A percentile compares a stretch with the other conserved stretches of the same genome.
Conservation (phyloP, 2,113 vertebrate genomes). For the Oryzias javanicus region DNA sequence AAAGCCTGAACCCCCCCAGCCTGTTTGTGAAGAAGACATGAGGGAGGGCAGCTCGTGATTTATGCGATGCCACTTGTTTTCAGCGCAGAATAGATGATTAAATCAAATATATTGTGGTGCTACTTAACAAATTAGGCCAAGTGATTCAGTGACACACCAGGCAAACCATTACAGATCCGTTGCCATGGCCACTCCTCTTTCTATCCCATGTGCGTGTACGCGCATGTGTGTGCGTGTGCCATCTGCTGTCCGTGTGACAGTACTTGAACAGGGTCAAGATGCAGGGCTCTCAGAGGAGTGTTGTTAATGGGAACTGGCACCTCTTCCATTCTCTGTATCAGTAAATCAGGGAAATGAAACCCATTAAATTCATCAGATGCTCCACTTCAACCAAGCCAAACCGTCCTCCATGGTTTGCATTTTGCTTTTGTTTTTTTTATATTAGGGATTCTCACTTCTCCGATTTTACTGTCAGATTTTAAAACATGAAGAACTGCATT, state of each 20-base stretch:
- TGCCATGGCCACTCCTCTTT: conserved; percentile 72
- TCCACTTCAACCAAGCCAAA: not conserved
- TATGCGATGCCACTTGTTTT: conserved; percentile 73
- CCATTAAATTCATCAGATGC: conserved; percentile 44
- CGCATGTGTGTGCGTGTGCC: conserved; percentile 48
- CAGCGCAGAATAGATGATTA: conserved; percentile 72
- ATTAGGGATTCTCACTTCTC: conserved; percentile 1
- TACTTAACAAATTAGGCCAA: conserved; percentile 82
- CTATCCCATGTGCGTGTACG: conserved; percentile 27
- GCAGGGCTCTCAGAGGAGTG: conserved; percentile 65
- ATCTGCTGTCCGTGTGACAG: conserved; percentile 75
- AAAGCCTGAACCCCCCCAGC: not conserved
- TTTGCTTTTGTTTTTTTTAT: not conserved
- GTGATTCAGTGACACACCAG: conserved; percentile 74
- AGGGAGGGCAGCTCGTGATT: conserved; percentile 51
- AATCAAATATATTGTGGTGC: conserved; percentile 73
- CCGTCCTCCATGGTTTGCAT: conserved; percentile 8
- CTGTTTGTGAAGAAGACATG: conserved; percentile 45
- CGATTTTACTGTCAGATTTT: not conserved
- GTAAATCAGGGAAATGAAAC: conserved; percentile 67
- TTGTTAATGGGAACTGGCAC: conserved; percentile 63
- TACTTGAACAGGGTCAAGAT: conserved; percentile 79
- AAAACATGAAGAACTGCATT: no score
- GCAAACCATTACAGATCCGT: conserved; percentile 71
- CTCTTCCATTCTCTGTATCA: conserved; percentile 62